Evolutionary conservation across 2,113 vertebrate genomes (phyloP), one percentile per base, ranked within the genome.

Genomic region (Trinectes maculatus): DNA sequence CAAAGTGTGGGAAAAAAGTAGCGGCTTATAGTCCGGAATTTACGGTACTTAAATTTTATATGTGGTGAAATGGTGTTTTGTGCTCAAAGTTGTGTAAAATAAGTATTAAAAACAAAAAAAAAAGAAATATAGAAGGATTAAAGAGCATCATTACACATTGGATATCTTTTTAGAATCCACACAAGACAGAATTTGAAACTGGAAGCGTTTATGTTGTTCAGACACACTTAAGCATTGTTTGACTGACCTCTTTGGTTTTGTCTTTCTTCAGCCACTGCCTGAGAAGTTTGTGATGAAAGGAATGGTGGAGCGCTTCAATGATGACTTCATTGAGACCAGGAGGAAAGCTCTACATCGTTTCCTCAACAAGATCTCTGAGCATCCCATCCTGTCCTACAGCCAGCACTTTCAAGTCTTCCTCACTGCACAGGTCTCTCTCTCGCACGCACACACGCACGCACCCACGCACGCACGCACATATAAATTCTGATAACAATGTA

Each of bases 221-320:
- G n/a, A n/a, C n/a, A 8, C 31, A 33, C 31, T n/a, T 4, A 3
- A 40, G 15, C 39, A 40, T 40, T 5, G 7, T 40, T 40, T 21
- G 18, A 25, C 9, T 28, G 6, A 21, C 4, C 2, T 2, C 6
- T 7, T 1, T 2, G 2, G 3, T 8, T 21, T n/a, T 21, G 49
- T 25, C 25, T 33, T 24, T 64, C 15, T 16, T 21, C 40, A 99
- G 97, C 97, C 98, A 0, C 90, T 99, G 65, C 98, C 97, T 3
- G 96, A 99, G 85, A 99, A 99, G 89, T 98, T 98, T 85, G 94
- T 98, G 77, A 93, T 99, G 89, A 98, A 93, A 75, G 95, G 97
- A 68, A 96, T 99, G 94, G 93, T 99, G 85, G 98, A 99, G 36
- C 92, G 97, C 73, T 99, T 99, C 82, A 98, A 90, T 11, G 91